These are phyloP conservation scores for Alcedo atthis DNA, from an alignment of 2,797 vertebrate genomes.

Conservation along the genomic window DNA sequence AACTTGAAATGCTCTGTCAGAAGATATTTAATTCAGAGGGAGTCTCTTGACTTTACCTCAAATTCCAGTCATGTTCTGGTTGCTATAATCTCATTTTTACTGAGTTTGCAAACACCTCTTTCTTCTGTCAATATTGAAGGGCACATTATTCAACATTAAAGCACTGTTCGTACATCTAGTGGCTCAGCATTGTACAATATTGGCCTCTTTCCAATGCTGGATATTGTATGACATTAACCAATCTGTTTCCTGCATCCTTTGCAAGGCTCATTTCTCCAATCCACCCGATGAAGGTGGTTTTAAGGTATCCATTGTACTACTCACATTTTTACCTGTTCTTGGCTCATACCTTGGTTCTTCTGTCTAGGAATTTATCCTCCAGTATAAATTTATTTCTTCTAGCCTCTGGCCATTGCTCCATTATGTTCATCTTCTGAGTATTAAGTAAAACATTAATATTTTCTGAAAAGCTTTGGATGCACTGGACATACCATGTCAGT, in stretches of 20 bases:
- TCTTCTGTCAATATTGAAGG: neutral
- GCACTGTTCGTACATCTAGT: neutral
- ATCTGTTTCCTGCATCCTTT: rapidly evolving
- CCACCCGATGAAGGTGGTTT: neutral
- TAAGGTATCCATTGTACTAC: neutral
- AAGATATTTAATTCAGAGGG: neutral
- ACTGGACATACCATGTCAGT: neutral
- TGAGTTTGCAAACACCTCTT: neutral
- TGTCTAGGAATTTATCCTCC: neutral
- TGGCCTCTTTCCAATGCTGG: neutral
- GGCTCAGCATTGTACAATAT: rapidly evolving
- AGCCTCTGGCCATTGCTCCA: neutral
- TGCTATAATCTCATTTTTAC: neutral
- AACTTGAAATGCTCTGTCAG: neutral
- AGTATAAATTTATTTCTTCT: neutral
- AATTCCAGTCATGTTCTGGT: neutral
- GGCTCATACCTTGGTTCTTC: neutral
- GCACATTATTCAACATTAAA: neutral
- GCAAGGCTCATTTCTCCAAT: neutral
- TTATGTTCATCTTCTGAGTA: neutral
- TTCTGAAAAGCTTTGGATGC: neutral
- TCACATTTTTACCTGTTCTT: neutral
- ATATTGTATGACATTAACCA: neutral
- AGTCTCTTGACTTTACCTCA: neutral
- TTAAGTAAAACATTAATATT: neutral